These are phyloP conservation scores for Carabus problematicus DNA, from an alignment of 2,888 invertebrate genomes.

Conservation along the genomic window DNA sequence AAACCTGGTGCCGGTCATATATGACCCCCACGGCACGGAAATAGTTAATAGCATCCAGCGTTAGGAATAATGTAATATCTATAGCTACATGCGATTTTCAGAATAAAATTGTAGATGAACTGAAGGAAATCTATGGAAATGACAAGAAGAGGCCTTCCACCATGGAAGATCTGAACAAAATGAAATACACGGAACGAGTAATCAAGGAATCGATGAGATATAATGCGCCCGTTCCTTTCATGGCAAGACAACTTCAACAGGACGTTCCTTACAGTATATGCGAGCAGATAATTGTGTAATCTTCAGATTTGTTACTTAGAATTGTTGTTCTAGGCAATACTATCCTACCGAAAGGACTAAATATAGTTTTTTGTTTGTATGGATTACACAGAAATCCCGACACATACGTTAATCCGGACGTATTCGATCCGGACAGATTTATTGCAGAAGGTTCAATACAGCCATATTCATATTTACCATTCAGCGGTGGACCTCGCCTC, in stretches of 20 bases:
- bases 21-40: conserved; percentile 54
- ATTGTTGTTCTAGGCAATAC: conserved; percentile 49
- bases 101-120: conserved; percentile 52
- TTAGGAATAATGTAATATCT: neutral
- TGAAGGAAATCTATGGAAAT: conserved; percentile 50
- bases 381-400: conserved; percentile 49
- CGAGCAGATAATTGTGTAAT: neutral
- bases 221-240: conserved; percentile 55
- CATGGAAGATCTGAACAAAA: conserved; percentile 48
- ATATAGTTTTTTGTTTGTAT: conserved; percentile 45
- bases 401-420: conserved; percentile 50
- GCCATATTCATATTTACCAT: conserved; percentile 52
- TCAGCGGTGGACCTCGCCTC: conserved; percentile 52
- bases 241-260: conserved; percentile 48
- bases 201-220: conserved; percentile 56
- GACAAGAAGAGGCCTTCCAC: conserved; percentile 37
- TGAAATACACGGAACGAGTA: conserved; percentile 55
- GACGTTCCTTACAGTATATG: conserved; percentile 53
- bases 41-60: conserved; percentile 22
- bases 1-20: too few relatives aligned
- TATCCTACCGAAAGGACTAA: conserved; percentile 46
- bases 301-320: too few relatives aligned
- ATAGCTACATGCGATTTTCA: conserved; percentile 45
- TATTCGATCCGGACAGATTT: conserved; percentile 54
- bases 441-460: conserved; percentile 49